These are phyloP conservation scores for Peromyscus leucopus DNA, from an alignment of 2,113 vertebrate genomes.

Conservation along the genomic window DNA sequence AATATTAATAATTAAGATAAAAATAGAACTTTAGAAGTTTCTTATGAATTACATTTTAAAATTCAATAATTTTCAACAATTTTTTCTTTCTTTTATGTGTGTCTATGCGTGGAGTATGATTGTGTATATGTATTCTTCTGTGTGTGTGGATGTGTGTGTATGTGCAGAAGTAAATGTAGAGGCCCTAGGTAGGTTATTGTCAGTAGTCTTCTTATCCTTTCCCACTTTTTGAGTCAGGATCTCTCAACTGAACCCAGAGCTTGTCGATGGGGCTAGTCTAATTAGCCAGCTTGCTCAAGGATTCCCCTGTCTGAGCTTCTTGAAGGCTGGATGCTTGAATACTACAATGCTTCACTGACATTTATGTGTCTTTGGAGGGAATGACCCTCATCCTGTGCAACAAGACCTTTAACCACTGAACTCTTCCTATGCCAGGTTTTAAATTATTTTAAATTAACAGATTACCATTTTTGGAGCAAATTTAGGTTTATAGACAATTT, in stretches of 20 bases:
- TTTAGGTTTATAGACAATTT: slow-evolving; percentile 41
- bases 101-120: background rate
- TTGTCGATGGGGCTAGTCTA: background rate
- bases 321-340: background rate
- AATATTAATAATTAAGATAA: slow-evolving; percentile 11
- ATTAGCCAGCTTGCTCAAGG: background rate
- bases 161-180: background rate
- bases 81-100: background rate
- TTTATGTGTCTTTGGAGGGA: background rate
- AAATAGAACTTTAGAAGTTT: slow-evolving; percentile 29
- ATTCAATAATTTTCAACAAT: background rate
- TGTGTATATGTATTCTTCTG: background rate
- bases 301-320: background rate
- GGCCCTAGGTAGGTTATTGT: background rate
- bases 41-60: background rate
- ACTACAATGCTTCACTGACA: background rate
- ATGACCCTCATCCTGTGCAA: background rate
- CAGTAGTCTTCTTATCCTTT: background rate
- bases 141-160: background rate
- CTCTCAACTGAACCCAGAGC: background rate
- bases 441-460: background rate
- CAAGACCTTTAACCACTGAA: background rate
- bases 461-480: background rate
- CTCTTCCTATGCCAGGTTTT: background rate
- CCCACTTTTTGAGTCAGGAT: background rate